phyloP scores from a whole-genome alignment of 2,888 invertebrate species.

The Acanthosoma haemorrhoidale region DNA sequence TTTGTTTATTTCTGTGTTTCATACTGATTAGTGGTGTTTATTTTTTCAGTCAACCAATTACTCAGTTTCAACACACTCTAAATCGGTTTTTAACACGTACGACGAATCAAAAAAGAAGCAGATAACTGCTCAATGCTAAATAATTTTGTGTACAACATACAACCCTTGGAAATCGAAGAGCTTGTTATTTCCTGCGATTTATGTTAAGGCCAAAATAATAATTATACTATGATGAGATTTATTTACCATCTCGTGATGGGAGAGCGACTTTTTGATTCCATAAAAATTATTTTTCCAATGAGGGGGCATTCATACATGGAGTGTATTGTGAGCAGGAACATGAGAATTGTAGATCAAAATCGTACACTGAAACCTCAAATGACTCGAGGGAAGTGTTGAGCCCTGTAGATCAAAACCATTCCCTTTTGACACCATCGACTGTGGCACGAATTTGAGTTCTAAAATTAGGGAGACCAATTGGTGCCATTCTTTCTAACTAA shows the following conservation, averaged over 20 bases:
- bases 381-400: conserved; percentile 41
- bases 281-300: conserved; percentile 35
- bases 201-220: conserved; percentile 40
- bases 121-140: conserved; percentile 17
- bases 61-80: too few relatives aligned
- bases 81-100: not conserved
- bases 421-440: too few relatives aligned
- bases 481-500: too few relatives aligned
- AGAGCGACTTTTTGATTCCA: too few relatives aligned
- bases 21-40: too few relatives aligned
- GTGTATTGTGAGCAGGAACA: conserved; percentile 40
- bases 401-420: too few relatives aligned
- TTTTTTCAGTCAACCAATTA: too few relatives aligned
- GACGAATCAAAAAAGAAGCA: not conserved
- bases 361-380: conserved; percentile 38
- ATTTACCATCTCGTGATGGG: conserved; percentile 35
- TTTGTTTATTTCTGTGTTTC: not conserved
- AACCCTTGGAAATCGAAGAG: conserved; percentile 3
- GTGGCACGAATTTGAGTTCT: too few relatives aligned
- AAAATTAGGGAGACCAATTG: too few relatives aligned
- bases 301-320: conserved; percentile 40
- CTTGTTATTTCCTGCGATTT: conserved; percentile 38
- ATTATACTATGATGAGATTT: conserved; percentile 35
- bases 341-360: conserved; percentile 36
- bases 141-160: not conserved